Evolutionary conservation across 2,797 vertebrate species (phyloP).

Genomic region (Pangasius larnaudii): DNA sequence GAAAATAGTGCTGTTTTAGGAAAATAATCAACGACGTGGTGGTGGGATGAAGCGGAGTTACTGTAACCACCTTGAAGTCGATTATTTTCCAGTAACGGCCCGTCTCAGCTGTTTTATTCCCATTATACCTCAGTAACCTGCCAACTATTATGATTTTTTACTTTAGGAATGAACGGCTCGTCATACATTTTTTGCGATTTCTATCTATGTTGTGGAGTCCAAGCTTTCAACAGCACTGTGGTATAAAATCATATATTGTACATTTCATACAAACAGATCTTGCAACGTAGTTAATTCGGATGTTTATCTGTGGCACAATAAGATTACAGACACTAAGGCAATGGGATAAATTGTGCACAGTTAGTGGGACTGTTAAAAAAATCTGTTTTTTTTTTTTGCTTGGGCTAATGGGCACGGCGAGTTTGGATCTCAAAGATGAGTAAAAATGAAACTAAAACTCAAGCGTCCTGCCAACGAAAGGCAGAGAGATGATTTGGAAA

Average conservation of each 20-base stretch:
- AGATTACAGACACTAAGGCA: no score
- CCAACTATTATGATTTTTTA: neutral
- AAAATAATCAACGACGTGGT: neutral
- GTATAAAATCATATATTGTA: neutral
- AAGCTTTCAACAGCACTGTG: neutral
- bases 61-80: neutral
- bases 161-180: neutral
- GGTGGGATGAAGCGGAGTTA: neutral
- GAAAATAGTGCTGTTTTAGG: neutral
- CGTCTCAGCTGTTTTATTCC: neutral
- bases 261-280: neutral
- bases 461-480: no score
- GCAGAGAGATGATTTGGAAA: neutral
- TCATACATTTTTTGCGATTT: no score
- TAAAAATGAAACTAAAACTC: neutral
- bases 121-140: neutral
- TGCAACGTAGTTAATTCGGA: neutral
- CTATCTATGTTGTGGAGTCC: no score
- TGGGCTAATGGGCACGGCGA: no score
- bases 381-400: no score
- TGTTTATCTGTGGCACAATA: no score
- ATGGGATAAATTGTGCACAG: no score
- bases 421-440: neutral
- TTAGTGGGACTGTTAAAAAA: no score
- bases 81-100: neutral